Conservation (phyloP, 2,113 vertebrate species). For the Echinops telfairi region DNA sequence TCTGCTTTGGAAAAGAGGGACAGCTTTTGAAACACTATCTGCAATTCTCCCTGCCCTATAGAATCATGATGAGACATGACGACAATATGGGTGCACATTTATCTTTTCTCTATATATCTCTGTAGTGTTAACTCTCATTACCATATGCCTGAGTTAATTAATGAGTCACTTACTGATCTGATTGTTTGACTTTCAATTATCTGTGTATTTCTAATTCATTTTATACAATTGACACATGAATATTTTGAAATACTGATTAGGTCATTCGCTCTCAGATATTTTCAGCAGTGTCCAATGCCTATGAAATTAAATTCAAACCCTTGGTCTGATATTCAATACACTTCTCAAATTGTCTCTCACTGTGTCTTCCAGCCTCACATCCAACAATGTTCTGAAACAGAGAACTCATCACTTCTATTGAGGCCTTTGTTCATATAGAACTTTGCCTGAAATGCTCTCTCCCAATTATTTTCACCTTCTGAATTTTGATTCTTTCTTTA, state of each 20-base stretch:
- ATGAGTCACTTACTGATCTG: background rate
- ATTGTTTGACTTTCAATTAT: slow-evolving; percentile 23
- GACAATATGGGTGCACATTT: background rate
- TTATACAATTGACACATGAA: slow-evolving; percentile 35
- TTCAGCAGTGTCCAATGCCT: background rate
- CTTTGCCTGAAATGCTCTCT: background rate
- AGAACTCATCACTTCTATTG: background rate
- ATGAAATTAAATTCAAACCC: slow-evolving; percentile 32
- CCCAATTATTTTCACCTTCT: background rate
- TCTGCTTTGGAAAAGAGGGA: too few relatives aligned
- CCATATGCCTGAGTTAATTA: background rate
- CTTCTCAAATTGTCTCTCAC: background rate
- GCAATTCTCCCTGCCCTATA: too few relatives aligned
- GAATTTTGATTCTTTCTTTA: slow-evolving; percentile 15
- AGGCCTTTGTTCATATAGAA: background rate
- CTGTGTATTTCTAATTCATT: slow-evolving; percentile 47
- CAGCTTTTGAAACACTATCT: too few relatives aligned
- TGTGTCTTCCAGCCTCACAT: background rate
- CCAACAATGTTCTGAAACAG: background rate
- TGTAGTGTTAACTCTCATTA: background rate
- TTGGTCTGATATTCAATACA: slow-evolving; percentile 23
- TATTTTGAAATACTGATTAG: slow-evolving; percentile 34
- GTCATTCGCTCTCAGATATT: background rate
- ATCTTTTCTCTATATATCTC: slow-evolving; percentile 4
- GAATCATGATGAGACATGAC: too few relatives aligned